These are phyloP conservation scores for Merops nubicus DNA, from an alignment of 2,113 vertebrate species.

Conservation along the genomic window DNA sequence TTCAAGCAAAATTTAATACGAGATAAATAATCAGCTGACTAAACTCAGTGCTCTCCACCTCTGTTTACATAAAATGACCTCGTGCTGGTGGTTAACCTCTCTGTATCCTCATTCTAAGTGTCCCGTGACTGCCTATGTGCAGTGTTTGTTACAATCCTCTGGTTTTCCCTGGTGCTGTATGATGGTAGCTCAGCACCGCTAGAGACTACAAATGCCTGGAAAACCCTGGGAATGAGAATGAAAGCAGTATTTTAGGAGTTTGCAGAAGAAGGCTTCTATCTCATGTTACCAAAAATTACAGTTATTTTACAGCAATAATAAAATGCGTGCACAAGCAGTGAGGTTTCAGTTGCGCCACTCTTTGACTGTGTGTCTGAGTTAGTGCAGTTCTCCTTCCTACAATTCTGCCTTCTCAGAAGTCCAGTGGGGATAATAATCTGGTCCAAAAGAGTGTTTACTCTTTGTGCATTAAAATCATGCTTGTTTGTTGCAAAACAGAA, in stretches of 20 bases:
- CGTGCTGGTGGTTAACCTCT: background rate
- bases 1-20: background rate
- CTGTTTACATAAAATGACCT: slow-evolving; percentile 21
- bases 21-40: slow-evolving; percentile 38
- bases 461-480: background rate
- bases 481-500: background rate
- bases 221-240: background rate
- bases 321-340: background rate
- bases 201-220: background rate
- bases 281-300: background rate
- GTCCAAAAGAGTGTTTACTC: background rate
- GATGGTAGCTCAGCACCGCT: background rate
- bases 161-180: background rate
- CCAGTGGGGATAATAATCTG: background rate
- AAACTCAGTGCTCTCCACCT: background rate
- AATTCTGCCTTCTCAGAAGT: background rate
- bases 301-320: background rate
- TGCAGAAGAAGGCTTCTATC: background rate
- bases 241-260: background rate
- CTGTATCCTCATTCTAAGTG: background rate
- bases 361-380: background rate
- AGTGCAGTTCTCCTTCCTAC: background rate
- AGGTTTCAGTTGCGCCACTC: background rate
- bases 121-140: background rate
- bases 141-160: background rate